Evolutionary conservation across 1,140 invertebrate genomes (phyloP), one percentile per base, ranked within the genome.

Genomic region (Calycopis cecrops): DNA sequence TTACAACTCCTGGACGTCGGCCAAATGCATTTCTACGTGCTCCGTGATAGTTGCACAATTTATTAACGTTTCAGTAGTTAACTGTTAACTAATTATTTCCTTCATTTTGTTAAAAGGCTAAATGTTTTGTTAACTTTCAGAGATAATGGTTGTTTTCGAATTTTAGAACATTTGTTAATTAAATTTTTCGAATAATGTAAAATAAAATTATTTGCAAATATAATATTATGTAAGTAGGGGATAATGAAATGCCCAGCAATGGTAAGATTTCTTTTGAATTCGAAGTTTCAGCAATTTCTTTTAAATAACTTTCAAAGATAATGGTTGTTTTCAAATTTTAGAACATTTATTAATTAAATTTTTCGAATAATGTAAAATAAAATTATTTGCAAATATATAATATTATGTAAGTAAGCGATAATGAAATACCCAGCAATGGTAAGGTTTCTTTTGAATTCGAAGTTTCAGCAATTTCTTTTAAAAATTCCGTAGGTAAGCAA

Each of bases 51-150:
- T 49, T 35, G 28, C 49, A 53, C 53, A 55, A 75, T 73, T 69
- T 71, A 70, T 69, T 67, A 54, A 42, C 52, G 52, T 54, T 54
- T 62, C 54, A 60, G 52, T 55, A 58, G 58, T 56, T 57, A 75
- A 75, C 64, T 68, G 70, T 60, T 64, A 65, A 64, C 62, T 74
- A 74, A 73, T 73, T 75, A 73, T 62, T 71, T 61, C 55, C 58
- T 55, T 65, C 58, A 55, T 60, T 60, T 52, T 55, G 50, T 49
- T 60, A 60, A 60, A 55, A 60, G 58, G 53, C 37, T 55, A 51
- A 50, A 42, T 21, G 21, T 50, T 50, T 40, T 40, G 48, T 48
- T 50, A 33, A 28, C 48, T 42, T 33, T 50, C 14, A 50, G 37
- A 40, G 38, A 3, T 40, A 28, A 28, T 3, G 21, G 21, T 3